Percentiles rank a stretch among this genome's conserved stretches.
Conservation (phyloP, 2,888 invertebrate species). For the Napeogenes inachia region DNA sequence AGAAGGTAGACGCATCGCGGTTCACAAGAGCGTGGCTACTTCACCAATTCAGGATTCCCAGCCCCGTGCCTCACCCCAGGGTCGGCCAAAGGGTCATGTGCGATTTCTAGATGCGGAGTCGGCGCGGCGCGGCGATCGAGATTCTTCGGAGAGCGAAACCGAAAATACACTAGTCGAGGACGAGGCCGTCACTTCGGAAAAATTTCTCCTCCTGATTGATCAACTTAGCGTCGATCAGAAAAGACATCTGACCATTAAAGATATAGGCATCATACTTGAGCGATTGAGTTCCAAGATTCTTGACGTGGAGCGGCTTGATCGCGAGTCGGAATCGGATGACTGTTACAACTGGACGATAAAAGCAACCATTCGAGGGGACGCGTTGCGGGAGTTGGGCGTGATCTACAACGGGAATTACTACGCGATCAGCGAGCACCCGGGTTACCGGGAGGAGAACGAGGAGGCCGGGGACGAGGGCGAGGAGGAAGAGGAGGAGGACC, state of each 20-base stretch:
- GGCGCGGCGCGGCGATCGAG: conserved; percentile 81
- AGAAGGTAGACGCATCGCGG: conserved; percentile 93
- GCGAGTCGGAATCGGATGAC: conserved; percentile 94
- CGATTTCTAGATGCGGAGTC: conserved; percentile 89
- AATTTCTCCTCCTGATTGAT: conserved; percentile 94
- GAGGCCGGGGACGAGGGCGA: conserved; percentile 90
- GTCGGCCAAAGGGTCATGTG: conserved; percentile 86
- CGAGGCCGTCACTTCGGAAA: conserved; percentile 92
- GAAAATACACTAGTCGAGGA: conserved; percentile 96
- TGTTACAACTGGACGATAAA: conserved; percentile 98
- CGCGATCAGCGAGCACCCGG: conserved; percentile 96
- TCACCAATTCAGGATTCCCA: conserved; percentile 92
- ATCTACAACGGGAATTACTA: conserved; percentile 97
- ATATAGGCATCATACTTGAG: conserved; percentile 96
- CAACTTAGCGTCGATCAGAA: conserved; percentile 95
- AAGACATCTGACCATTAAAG: conserved; percentile 94
- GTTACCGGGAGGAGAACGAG: conserved; percentile 93
- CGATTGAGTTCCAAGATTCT: conserved; percentile 94
- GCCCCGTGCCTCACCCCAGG: conserved; percentile 81
- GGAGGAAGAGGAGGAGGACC: conserved; percentile 88
- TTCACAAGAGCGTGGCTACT: conserved; percentile 94
- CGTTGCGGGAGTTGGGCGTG: conserved; percentile 92
- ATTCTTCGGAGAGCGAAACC: conserved; percentile 94
- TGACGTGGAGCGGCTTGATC: conserved; percentile 93
- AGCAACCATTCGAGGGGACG: conserved; percentile 94